Conservation (phyloP, 2,888 invertebrate genomes). For the Apantesis nais region DNA sequence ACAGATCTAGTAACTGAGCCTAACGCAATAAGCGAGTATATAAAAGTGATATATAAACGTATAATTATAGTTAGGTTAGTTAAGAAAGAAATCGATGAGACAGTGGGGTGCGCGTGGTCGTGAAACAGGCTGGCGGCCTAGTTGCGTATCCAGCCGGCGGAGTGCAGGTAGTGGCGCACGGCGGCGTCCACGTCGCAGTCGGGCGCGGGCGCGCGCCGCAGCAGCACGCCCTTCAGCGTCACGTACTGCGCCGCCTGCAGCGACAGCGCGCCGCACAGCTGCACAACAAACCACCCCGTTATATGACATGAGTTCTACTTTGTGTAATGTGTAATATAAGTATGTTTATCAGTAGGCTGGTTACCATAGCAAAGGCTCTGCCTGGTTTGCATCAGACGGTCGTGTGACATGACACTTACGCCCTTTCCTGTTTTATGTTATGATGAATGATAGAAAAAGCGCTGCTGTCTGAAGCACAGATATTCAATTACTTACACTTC, state of each 20-base stretch:
- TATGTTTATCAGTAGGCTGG: no score
- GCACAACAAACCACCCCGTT: constrained; percentile 34
- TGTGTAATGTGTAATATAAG: no score
- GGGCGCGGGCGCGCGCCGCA: constrained; percentile 86
- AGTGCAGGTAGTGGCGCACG: constrained; percentile 71
- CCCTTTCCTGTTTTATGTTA: no score
- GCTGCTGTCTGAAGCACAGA: no score
- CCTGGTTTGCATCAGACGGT: no score
- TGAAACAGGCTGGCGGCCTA: constrained; percentile 46
- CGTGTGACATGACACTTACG: no score
- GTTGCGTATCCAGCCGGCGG: constrained; percentile 78
- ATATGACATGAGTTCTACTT: no score
- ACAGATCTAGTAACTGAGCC: neutral
- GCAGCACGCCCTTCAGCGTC: constrained; percentile 93
- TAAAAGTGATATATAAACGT: neutral
- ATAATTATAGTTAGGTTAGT: neutral
- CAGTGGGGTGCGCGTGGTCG: constrained; percentile 12
- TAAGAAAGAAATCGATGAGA: constrained; percentile 8
- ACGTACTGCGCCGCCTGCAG: constrained; percentile 95
- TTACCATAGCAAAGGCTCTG: neutral
- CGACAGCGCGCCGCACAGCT: constrained; percentile 91
- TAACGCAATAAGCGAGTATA: neutral
- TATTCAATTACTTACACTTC: no score
- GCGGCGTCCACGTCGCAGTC: constrained; percentile 70
- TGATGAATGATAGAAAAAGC: no score